A percentile compares a stretch with the other conserved stretches of the same genome.
phyloP scores from a whole-genome alignment of 2,888 invertebrate genomes.

The Branchellion lobata region DNA sequence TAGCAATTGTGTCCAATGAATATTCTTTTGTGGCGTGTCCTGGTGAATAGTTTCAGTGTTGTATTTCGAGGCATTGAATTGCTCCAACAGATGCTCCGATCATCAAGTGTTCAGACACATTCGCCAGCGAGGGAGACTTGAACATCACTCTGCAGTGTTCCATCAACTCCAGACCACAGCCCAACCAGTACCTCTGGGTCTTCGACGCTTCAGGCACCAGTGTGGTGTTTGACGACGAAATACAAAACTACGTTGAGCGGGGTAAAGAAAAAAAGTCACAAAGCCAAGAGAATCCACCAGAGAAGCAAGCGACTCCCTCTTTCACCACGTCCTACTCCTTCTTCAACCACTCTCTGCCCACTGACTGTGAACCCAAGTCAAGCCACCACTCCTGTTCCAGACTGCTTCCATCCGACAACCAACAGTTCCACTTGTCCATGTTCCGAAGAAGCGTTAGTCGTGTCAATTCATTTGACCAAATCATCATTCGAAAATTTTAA shows the following conservation, averaged over 20 bases:
- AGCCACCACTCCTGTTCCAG: neutral
- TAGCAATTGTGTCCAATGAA: too few species aligned
- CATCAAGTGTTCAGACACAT: neutral
- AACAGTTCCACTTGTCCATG: neutral
- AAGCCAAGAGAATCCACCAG: neutral
- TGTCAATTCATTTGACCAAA: too few species aligned
- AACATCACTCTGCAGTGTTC: neutral
- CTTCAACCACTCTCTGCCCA: neutral
- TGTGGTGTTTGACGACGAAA: neutral
- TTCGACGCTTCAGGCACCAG: neutral
- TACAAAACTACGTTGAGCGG: neutral
- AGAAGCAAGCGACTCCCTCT: neutral
- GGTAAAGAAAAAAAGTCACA: neutral
- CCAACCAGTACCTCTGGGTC: neutral
- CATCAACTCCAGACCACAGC: neutral
- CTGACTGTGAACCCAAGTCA: neutral
- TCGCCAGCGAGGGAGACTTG: neutral
- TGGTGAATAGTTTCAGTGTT: too few species aligned
- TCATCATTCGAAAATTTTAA: too few species aligned
- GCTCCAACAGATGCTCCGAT: conserved; percentile 1
- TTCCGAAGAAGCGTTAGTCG: neutral
- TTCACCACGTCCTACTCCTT: neutral
- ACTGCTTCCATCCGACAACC: neutral
- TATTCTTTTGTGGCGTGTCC: too few species aligned
- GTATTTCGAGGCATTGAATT: too few species aligned